A percentile compares a stretch with the other conserved stretches of the same genome.
Conservation (phyloP, 2,113 vertebrate genomes). For the Podarcis muralis region DNA sequence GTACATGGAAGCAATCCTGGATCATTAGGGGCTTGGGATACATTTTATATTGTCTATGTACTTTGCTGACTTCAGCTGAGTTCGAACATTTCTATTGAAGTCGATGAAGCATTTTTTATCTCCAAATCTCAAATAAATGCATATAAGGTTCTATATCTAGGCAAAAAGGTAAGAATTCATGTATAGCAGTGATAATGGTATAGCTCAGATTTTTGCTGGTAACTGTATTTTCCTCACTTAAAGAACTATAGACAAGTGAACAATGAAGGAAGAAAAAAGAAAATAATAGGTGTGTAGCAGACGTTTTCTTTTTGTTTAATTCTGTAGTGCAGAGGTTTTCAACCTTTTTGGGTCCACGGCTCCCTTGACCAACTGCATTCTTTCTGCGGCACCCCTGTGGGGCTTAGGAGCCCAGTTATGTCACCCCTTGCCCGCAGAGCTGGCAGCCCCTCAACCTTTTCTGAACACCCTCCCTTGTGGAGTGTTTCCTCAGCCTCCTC, state of each 20-base stretch:
- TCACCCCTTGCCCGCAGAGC: no score
- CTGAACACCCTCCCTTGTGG: no score
- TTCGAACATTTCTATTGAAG: not conserved
- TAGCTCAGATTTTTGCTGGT: not conserved
- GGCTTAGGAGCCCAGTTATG: no score
- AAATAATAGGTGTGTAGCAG: not conserved
- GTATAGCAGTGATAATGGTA: not conserved
- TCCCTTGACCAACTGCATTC: no score
- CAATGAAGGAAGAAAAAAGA: not conserved
- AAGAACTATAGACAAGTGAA: not conserved
- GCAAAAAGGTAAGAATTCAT: not conserved
- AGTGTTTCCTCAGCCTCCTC: no score
- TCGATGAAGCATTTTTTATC: not conserved
- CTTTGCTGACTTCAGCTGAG: not conserved
- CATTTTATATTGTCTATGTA: not conserved
- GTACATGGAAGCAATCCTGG: not conserved
- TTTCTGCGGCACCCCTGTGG: no score
- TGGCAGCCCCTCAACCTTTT: no score
- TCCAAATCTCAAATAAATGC: not conserved
- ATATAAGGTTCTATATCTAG: not conserved
- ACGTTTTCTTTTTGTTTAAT: not conserved
- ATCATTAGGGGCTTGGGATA: not conserved
- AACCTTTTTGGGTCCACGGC: no score
- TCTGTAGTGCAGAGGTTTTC: not conserved
- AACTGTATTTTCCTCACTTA: not conserved